A percentile compares a stretch with the other conserved stretches of the same genome.
phyloP scores from a whole-genome alignment of 2,888 invertebrate genomes.

The Phortica magna region DNA sequence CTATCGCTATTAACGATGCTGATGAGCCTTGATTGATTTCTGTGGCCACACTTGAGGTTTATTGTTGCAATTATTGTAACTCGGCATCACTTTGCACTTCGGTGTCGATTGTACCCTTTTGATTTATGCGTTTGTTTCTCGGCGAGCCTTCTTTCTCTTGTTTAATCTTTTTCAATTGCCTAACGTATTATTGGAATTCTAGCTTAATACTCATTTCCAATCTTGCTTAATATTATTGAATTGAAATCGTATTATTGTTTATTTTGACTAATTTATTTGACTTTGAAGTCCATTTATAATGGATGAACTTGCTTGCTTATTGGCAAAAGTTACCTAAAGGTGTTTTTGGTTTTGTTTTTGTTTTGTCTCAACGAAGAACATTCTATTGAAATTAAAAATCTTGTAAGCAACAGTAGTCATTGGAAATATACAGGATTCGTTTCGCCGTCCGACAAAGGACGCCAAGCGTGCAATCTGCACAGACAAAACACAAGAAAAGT shows the following conservation, averaged over 20 bases:
- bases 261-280: conserved; percentile 69
- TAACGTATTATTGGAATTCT: background rate
- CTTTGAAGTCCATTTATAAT: conserved; percentile 6
- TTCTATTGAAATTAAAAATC: conserved; percentile 22
- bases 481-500: conserved; percentile 46
- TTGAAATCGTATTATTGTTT: conserved; percentile 68
- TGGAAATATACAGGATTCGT: conserved; percentile 39
- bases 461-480: conserved; percentile 25
- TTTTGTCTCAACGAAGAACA: background rate
- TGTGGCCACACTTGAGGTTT: conserved; percentile 71
- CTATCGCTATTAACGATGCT: conserved; percentile 44
- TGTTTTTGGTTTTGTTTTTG: background rate
- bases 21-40: conserved; percentile 76
- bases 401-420: conserved; percentile 54
- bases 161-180: conserved; percentile 35
- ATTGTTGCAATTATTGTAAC: conserved; percentile 64
- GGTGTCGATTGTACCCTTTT: conserved; percentile 39
- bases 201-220: conserved; percentile 64
- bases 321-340: background rate
- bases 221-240: conserved; percentile 69
- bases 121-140: conserved; percentile 53
- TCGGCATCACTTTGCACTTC: conserved; percentile 38
- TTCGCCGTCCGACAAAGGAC: conserved; percentile 51
- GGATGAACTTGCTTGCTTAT: background rate
- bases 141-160: background rate